phyloP scores from a whole-genome alignment of 1,140 invertebrate species.

The Drosophila funebris region DNA sequence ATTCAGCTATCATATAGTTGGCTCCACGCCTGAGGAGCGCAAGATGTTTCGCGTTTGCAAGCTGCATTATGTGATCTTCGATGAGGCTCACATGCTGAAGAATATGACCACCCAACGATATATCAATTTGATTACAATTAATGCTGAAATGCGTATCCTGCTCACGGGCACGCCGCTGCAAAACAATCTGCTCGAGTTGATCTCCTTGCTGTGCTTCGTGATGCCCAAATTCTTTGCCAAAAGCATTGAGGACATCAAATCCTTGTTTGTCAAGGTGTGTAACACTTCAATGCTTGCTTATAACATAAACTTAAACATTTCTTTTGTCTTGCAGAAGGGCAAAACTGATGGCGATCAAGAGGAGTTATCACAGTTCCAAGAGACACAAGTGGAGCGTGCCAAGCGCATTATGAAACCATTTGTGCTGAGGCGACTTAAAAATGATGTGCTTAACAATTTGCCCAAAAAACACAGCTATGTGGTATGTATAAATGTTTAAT shows the following conservation, averaged over 20 bases:
- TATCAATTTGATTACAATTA: slow-evolving; percentile 94
- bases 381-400: slow-evolving; percentile 94
- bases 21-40: slow-evolving; percentile 93
- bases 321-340: slow-evolving; percentile 66
- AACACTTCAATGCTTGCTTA: background rate
- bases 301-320: background rate
- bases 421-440: slow-evolving; percentile 94
- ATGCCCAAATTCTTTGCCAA: slow-evolving; percentile 97
- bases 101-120: slow-evolving; percentile 97
- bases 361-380: slow-evolving; percentile 91
- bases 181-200: slow-evolving; percentile 97
- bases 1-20: slow-evolving; percentile 89
- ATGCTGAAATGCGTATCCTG: slow-evolving; percentile 92
- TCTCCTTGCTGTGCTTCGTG: slow-evolving; percentile 97
- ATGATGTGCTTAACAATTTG: slow-evolving; percentile 92
- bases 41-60: slow-evolving; percentile 94
- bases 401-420: slow-evolving; percentile 98
- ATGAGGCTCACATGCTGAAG: slow-evolving; percentile 99
- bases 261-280: slow-evolving; percentile 89
- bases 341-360: slow-evolving; percentile 84
- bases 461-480: slow-evolving; percentile 91
- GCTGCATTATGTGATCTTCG: slow-evolving; percentile 97
- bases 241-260: slow-evolving; percentile 94
- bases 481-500: slow-evolving; percentile 68
- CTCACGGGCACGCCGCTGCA: slow-evolving; percentile 97